These are phyloP conservation scores for Montipora cactus DNA, from an alignment of 64 coral and sea anemone species.

Conservation along the genomic window DNA sequence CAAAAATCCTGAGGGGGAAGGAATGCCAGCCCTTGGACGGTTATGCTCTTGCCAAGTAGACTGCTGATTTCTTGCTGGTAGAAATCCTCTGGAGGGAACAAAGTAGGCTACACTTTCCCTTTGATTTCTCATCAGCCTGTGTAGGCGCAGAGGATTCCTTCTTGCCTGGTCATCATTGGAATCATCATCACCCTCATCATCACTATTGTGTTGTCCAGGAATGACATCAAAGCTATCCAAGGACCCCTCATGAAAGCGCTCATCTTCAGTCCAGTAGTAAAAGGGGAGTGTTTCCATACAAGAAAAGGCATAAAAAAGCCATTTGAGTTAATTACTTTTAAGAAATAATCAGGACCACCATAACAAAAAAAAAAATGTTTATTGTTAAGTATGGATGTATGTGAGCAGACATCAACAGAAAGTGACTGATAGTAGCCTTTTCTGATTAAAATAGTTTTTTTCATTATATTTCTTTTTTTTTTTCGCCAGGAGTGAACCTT, in stretches of 20 bases:
- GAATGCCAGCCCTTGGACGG: not conserved
- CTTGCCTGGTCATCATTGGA: not conserved
- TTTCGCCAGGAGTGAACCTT: too few relatives aligned
- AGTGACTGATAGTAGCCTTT: too few relatives aligned
- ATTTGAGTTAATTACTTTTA: not conserved
- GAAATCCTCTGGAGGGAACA: conserved; percentile 31
- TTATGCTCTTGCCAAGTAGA: conserved; percentile 2
- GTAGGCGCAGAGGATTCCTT: conserved; percentile 18
- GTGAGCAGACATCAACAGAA: too few relatives aligned
- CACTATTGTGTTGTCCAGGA: not conserved
- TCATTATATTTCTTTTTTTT: too few relatives aligned
- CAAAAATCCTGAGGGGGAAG: not conserved
- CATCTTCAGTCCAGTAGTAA: not conserved
- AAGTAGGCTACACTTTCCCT: conserved; percentile 26
- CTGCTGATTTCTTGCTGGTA: conserved; percentile 3
- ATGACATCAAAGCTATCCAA: not conserved
- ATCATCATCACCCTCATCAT: not conserved
- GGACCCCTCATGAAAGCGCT: not conserved
- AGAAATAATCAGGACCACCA: too few relatives aligned
- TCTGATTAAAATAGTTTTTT: too few relatives aligned
- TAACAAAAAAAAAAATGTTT: too few relatives aligned
- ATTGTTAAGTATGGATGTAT: too few relatives aligned
- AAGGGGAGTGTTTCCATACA: not conserved
- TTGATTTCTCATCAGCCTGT: conserved; percentile 4
- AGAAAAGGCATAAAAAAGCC: not conserved